Conservation (phyloP, 1,140 invertebrate species). For the Drosophila tropicalis region DNA sequence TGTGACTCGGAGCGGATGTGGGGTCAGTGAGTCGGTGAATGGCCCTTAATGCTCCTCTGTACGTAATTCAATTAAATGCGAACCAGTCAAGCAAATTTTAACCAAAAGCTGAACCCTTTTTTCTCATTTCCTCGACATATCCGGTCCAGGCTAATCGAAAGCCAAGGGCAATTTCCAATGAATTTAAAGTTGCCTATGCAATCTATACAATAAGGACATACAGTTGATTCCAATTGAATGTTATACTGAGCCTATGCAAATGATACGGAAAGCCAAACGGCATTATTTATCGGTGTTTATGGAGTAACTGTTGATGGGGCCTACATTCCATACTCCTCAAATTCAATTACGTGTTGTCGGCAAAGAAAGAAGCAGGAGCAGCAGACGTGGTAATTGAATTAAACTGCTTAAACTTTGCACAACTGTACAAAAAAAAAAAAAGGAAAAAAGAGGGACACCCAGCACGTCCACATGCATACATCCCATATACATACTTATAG, state of each 20-base stretch:
- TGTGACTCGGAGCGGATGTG: neutral
- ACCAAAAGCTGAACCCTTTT: slow-evolving; percentile 40
- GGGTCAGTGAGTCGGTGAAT: neutral
- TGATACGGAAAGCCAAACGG: slow-evolving; percentile 59
- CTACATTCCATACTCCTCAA: slow-evolving; percentile 27
- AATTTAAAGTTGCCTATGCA: neutral
- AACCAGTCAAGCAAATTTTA: slow-evolving; percentile 16
- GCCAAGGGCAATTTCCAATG: neutral
- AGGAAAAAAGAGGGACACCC: neutral
- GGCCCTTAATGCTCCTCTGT: slow-evolving; percentile 5
- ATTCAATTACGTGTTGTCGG: slow-evolving; percentile 68
- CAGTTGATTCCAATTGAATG: slow-evolving; percentile 1
- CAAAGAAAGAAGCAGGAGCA: slow-evolving; percentile 23
- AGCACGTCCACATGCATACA: neutral
- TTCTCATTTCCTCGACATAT: slow-evolving; percentile 32
- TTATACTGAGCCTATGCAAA: slow-evolving; percentile 60
- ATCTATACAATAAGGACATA: neutral
- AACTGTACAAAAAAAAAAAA: slow-evolving; percentile 46
- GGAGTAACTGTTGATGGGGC: slow-evolving; percentile 37
- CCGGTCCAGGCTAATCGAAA: slow-evolving; percentile 24
- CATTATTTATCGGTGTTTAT: slow-evolving; percentile 52
- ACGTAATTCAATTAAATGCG: slow-evolving; percentile 55
- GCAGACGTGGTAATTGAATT: slow-evolving; percentile 72
- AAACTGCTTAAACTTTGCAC: slow-evolving; percentile 65
- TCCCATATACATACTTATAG: too few relatives aligned